These are phyloP conservation scores for Cryptoprocta ferox DNA, from an alignment of 2,797 vertebrate genomes.

Conservation along the genomic window DNA sequence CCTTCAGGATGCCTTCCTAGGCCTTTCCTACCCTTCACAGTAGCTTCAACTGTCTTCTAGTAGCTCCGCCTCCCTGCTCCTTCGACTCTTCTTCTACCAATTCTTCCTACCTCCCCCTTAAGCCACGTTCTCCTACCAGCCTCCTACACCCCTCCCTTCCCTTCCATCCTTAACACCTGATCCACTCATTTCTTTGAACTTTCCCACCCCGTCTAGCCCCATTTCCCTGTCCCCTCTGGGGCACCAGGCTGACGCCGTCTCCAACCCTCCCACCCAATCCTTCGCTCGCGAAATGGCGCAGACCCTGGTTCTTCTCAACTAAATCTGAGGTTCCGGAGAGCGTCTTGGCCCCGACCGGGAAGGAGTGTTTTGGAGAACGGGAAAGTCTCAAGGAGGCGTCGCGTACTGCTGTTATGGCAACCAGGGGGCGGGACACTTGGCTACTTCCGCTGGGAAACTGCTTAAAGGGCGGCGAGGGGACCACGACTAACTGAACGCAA, in stretches of 20 bases:
- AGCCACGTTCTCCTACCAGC: not conserved
- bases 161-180: not conserved
- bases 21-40: not conserved
- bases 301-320: conserved; percentile 33
- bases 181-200: not conserved
- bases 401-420: conserved; percentile 77
- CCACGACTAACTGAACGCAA: not conserved
- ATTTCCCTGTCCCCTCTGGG: not conserved
- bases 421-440: not conserved
- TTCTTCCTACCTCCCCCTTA: not conserved
- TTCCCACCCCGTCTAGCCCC: not conserved
- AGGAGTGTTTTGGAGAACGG: not conserved
- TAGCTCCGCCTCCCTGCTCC: not conserved
- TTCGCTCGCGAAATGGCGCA: not conserved
- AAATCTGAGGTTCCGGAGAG: not conserved
- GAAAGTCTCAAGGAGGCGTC: not conserved
- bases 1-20: not conserved
- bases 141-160: not conserved
- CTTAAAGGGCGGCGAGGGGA: not conserved
- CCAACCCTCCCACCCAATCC: not conserved
- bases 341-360: not conserved
- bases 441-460: not conserved
- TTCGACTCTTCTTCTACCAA: not conserved
- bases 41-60: not conserved
- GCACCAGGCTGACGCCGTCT: not conserved